Evolutionary conservation across 2,888 invertebrate genomes (phyloP), one percentile per base, ranked within the genome.

Genomic region (Dolichopus griseipennis): DNA sequence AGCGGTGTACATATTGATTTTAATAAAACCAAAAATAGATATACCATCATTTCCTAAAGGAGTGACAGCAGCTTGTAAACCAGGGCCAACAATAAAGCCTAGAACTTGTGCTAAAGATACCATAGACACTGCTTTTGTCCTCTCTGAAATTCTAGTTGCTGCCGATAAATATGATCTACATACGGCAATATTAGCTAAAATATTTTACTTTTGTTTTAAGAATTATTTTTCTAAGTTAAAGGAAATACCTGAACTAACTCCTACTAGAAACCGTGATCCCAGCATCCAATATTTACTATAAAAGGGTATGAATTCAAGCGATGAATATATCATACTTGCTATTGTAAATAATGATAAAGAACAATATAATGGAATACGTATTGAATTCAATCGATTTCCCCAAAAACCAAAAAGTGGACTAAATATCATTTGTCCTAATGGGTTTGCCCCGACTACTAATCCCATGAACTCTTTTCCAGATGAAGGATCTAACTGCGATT

Each of bases 71-170:
- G 92, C 89, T 83, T 94, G 93, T 69, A 93, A 81, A 63, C 88
- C 91, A 8, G 94, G 93, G 0, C 94, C 94, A 72, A 93, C 87
- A 68, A 93, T 89, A 80, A 93, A 94, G 65, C 94, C 94, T 70
- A 94, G 82, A 61, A 93, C 91, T 83, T 93, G 93, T 61, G 92
- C 92, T 71, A 93, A 83, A 0, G 93, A 92, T 66, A 92, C 88
- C 84, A 89, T 89, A 0, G 93, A 91, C 65, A 94, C 91, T 1
- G 92, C 92, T 71, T 88, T 86, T 2, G 93, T 94, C 69, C 93
- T 85, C 82, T 94, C 94, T 65, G 84, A 82, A 61, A 90, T 79
- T 73, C 87, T 85, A n/a, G 94, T 94, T 9, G 93, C 93, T 61
- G 92, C 89, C 37, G 93, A 92, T 70, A 93, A 81, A 82, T 93